Percentiles rank a stretch among this genome's conserved stretches.
phyloP scores from a whole-genome alignment of 2,797 vertebrate genomes.

The Xenops minutus region DNA sequence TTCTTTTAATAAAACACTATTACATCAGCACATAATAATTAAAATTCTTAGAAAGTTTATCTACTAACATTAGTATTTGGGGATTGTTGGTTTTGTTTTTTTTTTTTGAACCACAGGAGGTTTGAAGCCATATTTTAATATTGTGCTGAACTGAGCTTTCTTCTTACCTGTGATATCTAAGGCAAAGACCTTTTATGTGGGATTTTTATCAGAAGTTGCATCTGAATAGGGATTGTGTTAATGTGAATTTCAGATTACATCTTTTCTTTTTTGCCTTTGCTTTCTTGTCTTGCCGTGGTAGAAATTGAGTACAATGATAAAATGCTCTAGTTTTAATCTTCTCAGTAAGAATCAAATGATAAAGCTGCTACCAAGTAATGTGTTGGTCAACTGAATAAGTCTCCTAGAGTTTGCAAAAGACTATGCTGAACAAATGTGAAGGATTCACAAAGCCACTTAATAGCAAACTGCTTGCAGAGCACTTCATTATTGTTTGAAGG shows the following conservation, averaged over 20 bases:
- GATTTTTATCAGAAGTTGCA: constrained; percentile 15
- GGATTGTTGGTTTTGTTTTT: neutral
- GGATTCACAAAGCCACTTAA: neutral
- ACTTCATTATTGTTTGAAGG: neutral
- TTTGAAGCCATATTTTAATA: neutral
- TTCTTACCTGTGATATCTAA: neutral
- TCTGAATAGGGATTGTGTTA: constrained; percentile 23
- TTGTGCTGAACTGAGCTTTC: neutral
- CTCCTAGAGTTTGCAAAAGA: constrained; percentile 28
- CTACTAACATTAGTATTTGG: neutral
- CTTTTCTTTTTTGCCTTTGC: neutral
- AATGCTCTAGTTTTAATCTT: constrained; percentile 36
- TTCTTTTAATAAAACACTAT: neutral
- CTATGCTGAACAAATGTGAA: neutral
- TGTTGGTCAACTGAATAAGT: neutral
- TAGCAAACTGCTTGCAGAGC: neutral
- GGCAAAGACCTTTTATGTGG: constrained; percentile 9
- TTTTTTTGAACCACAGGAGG: neutral
- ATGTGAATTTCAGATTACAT: neutral
- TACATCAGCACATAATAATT: neutral
- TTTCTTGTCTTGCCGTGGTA: neutral
- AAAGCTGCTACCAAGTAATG: neutral
- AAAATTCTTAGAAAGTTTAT: neutral
- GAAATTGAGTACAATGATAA: neutral
- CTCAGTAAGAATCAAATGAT: neutral